These are phyloP conservation scores for Zosterops hypoxanthus DNA, from an alignment of 2,113 vertebrate species.

Conservation along the genomic window DNA sequence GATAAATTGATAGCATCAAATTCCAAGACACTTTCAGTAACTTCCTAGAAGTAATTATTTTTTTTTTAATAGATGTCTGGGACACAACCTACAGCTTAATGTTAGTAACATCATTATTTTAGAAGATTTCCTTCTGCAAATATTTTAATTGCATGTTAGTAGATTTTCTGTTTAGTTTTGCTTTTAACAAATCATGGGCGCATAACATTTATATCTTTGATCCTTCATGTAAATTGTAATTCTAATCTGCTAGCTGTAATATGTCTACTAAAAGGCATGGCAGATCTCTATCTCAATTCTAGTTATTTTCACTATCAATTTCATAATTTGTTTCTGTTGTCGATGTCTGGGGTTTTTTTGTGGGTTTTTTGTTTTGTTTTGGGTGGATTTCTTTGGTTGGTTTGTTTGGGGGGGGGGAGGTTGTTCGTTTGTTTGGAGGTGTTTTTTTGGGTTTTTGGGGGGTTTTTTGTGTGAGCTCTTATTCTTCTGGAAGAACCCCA, in stretches of 20 bases:
- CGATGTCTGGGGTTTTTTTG: neutral
- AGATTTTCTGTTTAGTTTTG: neutral
- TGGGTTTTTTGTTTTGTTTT: too few species aligned
- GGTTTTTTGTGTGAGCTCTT: neutral
- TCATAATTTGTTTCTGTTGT: neutral
- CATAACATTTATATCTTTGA: neutral
- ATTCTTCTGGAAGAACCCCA: neutral
- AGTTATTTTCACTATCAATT: neutral
- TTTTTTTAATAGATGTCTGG: neutral
- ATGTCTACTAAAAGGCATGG: neutral
- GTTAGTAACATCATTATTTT: neutral
- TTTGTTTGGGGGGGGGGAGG: too few species aligned
- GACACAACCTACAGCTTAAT: rapidly evolving
- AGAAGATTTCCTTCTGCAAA: neutral
- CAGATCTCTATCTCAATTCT: neutral
- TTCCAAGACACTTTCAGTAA: neutral
- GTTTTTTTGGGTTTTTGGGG: too few species aligned
- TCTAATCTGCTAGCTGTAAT: neutral
- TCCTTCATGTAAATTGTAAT: neutral
- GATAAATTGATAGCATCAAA: neutral
- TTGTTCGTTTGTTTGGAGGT: too few species aligned
- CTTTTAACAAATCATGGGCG: neutral
- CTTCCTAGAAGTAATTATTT: neutral
- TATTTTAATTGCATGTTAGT: neutral
- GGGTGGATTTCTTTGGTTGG: too few species aligned